Conservation (phyloP, 2,797 vertebrate genomes). For the Xiphophorus birchmanni region DNA sequence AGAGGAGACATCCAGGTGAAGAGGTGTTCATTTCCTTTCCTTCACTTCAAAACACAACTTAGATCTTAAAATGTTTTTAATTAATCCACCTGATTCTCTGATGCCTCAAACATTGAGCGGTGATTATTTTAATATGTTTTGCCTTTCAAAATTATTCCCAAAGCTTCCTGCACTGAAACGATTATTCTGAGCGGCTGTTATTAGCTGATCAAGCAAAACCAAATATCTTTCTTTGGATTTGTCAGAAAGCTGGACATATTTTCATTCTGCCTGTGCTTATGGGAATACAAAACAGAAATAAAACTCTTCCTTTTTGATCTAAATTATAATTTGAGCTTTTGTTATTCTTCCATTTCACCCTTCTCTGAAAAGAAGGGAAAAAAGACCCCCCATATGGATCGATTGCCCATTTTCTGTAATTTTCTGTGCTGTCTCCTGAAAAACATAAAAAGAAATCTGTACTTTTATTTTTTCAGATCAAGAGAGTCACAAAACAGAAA, state of each 20-base stretch:
- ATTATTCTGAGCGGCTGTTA: conserved; percentile 3
- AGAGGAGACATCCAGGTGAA: conserved; percentile 14
- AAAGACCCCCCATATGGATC: neutral
- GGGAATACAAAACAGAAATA: neutral
- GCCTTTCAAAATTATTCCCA: neutral
- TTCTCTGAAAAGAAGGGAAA: neutral
- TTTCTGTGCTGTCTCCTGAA: conserved; percentile 3
- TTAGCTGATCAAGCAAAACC: conserved; percentile 7
- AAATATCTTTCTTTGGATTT: neutral
- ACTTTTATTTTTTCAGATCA: neutral
- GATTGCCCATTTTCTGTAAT: conserved; percentile 5
- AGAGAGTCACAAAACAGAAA: neutral
- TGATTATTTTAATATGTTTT: conserved; percentile 1
- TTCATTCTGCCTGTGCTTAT: neutral
- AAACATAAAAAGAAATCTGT: neutral
- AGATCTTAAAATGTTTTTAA: conserved; percentile 15
- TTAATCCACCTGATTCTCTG: conserved; percentile 11
- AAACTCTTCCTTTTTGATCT: neutral
- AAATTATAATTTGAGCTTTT: neutral
- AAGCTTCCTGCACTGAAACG: neutral
- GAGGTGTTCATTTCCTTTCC: conserved; percentile 16
- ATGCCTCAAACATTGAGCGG: neutral
- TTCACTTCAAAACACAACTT: conserved; percentile 9
- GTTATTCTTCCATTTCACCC: neutral
- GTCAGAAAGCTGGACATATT: conserved; percentile 2